Base-by-base conservation (phyloP, 2,888 invertebrate genomes). In the Mimumesa dahlbomi region DNA sequence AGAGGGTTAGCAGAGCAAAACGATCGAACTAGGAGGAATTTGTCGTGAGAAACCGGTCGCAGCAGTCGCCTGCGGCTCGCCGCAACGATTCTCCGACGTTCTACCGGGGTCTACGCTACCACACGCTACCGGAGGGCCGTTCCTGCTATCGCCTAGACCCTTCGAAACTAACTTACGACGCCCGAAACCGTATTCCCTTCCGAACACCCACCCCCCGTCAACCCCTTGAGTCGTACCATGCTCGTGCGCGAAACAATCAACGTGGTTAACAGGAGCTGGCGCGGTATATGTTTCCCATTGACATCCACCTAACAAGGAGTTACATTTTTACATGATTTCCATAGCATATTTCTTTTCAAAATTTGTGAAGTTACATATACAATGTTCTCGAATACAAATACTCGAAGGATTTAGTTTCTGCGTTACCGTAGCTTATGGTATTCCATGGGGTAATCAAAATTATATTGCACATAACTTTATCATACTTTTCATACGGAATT, bases 41-140 rank as follows among this genome's bases (percentile, higher is more conserved):
- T 82, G 83, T 77, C 78, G 77, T 77, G 73, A 74, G 74, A 68
- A 81, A 78, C 82, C 79, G 85, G 83, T 86, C 80, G 82, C 86
- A 87, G 86, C 86, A 87, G 87, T 86, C 83, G 87, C 86, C 84
- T 85, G 87, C 82, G 85, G 85, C 75, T 80, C 53, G 81, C 85
- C 84, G 79, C 85, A 84, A 83, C 84, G 85, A 83, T 84, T 80
- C 79, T 81, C 78, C 59, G 64, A 73, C 80, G 78, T 82, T 79
- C 79, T 74, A 76, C 58, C 69, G 67, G 25, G 3, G 67, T 77
- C 67, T 63, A 69, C 59, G 73, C 57, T 54, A 75, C 70, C 73
- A 68, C 65, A 77, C 64, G 77, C 52, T 63, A 75, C 53, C 64
- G 43, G 49, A 50, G 62, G 22, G 58, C 40, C 49, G 14, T 54